Evolutionary conservation across 2,797 vertebrate species (phyloP), one percentile per base, ranked within the genome.

Genomic region (Pangasius mekongensis): DNA sequence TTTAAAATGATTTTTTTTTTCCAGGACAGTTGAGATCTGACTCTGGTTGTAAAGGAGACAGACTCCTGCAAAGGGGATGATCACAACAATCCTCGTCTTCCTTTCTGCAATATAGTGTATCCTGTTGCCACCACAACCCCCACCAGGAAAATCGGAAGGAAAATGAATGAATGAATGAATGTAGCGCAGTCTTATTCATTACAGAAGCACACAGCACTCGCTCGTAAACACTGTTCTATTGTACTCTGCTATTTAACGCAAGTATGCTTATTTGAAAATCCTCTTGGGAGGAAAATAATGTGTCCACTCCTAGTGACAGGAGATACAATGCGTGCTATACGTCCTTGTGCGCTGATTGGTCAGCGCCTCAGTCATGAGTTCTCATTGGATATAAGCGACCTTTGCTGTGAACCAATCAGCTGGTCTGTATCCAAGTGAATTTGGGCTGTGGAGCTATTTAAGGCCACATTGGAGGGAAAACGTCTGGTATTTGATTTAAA

Each of bases 371-470:
- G 86, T 93, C 90, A 88, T 83, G 88, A 90, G 84, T 91, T 92
- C 90, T 91, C 87, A 95, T 95, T 96, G 94, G 94, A 87, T 91
- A 80, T 90, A 89, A 83, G 20, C 90, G 83, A 89, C 81, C 64
- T 69, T 77, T 90, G 89, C 91, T 71, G 56, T 58, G 73, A 90
- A 77, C 96, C 95, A 96, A 96, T 96, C 92, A 60, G 11, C 22
- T 86, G 36, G 87, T 1, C 95, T 95, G 95, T 96, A 93, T 96
- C 95, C 92, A 93, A 85, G 95, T 95, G 5, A 93, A 94, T 89
- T 36, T 20, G 86, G 83, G 62, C 33, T 56, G 64, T 86, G 87
- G 91, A 87, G 91, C 92, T 92, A 86, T 86, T 89, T 90, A 91
- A 92, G 90, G 86, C 87, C 87, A 84, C 62, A 73, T 52, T 67